phyloP scores from a whole-genome alignment of 2,888 invertebrate species.

The Aelia acuminata region DNA sequence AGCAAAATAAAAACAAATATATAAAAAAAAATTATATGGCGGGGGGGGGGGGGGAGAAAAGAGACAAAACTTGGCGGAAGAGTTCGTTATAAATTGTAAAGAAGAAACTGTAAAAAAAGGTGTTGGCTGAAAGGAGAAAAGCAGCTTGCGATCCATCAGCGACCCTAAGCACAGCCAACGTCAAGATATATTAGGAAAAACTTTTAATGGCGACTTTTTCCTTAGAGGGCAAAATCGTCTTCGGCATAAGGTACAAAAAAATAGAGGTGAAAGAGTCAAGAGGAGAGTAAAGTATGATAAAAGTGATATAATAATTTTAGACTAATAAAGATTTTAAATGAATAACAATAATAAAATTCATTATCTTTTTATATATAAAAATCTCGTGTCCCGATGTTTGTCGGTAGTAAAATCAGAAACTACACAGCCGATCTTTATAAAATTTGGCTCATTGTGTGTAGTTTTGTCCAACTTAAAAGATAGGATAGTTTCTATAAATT shows the following conservation, averaged over 20 bases:
- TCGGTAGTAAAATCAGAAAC: too few relatives aligned
- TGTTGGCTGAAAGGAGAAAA: constrained; percentile 16
- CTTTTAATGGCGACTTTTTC: constrained; percentile 28
- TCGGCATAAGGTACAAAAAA: constrained; percentile 31
- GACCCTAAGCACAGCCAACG: constrained; percentile 10
- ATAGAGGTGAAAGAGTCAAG: background rate
- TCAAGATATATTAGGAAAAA: constrained; percentile 47
- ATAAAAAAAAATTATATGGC: too few relatives aligned
- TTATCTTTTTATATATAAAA: too few relatives aligned
- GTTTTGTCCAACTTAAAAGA: too few relatives aligned
- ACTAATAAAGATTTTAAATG: background rate
- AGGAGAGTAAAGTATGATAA: background rate
- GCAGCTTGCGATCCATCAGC: constrained; percentile 48
- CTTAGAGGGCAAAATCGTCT: background rate
- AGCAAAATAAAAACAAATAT: background rate
- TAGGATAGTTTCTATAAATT: too few relatives aligned
- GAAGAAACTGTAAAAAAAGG: constrained; percentile 41
- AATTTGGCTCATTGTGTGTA: too few relatives aligned
- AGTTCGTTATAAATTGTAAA: constrained; percentile 42
- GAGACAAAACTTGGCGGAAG: constrained; percentile 24
- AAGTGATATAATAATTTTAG: background rate
- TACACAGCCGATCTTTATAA: too few relatives aligned
- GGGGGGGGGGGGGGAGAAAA: too few relatives aligned
- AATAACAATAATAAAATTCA: background rate
- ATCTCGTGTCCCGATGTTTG: too few relatives aligned